Evolutionary conservation across 2,113 vertebrate genomes (phyloP), one percentile per base, ranked within the genome.

Genomic region (Promerops cafer): DNA sequence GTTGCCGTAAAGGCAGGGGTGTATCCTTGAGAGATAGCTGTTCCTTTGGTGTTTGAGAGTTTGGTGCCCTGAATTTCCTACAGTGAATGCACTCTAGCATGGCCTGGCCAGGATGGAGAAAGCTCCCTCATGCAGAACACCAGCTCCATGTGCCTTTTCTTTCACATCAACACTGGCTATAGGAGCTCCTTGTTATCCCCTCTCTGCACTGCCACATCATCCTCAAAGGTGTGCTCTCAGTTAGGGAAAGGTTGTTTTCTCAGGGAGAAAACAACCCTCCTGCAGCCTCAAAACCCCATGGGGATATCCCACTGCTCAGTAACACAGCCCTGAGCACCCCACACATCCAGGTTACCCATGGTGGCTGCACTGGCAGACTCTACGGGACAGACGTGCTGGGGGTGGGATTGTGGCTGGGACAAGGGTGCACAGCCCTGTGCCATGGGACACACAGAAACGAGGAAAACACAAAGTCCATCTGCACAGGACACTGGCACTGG

Each of bases 401-500:
- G 18, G 39, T 2, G 3, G 50, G 35, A 21, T 2, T 39, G 52
- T 79, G 64, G 27, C 0, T 2, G 14, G 82, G 22, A 79, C 5
- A 4, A 30, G 50, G 37, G 23, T 27, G 16, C 0, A 0, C 0
- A 0, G 49, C 0, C 6, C 64, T 28, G n/a, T 37, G 56, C 52
- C 23, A 11, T 1, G 18, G 35, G 68, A 77, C 23, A 33, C 5
- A 5, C 1, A 2, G 74, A 24, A 69, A 28, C 0, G 1, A 45
- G 54, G 74, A 61, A 13, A 56, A 14, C 47, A 54, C 5, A 0
- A 30, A 9, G 14, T 20, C 35, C n/a, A 8, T 24, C 77, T 40
- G 42, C 54, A 10, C 1, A 8, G 80, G 80, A 20, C 61, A 30
- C 37, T 2, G 10, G 61, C 35, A 19, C 27, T 9, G 33, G 23